Evolutionary conservation across 2,888 invertebrate species (phyloP).

Genomic region (Temnothorax unifasciatus): DNA sequence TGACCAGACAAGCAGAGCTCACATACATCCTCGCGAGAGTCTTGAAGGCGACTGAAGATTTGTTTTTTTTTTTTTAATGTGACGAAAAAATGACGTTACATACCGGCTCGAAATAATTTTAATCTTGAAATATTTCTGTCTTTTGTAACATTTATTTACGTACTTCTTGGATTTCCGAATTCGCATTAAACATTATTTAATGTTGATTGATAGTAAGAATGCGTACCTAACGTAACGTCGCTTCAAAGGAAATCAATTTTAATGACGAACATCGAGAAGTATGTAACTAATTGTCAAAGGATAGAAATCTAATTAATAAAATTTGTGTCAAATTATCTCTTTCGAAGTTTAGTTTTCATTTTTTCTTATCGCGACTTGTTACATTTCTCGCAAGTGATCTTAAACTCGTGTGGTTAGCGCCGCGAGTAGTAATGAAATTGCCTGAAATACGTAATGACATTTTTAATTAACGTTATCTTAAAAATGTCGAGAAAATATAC

Average conservation of each 20-base stretch:
- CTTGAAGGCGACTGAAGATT: neutral
- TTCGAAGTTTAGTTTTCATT: neutral
- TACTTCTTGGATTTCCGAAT: slow-evolving; percentile 23
- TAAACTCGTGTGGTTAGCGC: neutral
- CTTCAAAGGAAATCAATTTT: slow-evolving; percentile 5
- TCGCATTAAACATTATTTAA: neutral
- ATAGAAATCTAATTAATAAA: neutral
- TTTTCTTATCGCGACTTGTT: neutral
- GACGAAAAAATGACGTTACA: neutral
- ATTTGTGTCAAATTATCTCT: slow-evolving; percentile 20
- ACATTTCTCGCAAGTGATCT: slow-evolving; percentile 2
- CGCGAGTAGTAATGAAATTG: slow-evolving; percentile 2
- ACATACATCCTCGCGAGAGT: neutral
- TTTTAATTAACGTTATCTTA: slow-evolving; percentile 17
- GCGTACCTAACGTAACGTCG: neutral
- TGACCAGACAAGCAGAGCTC: neutral
- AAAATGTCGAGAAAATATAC: slow-evolving; percentile 17
- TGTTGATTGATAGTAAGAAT: neutral
- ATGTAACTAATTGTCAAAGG: slow-evolving; percentile 29
- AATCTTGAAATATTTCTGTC: neutral
- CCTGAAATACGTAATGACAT: slow-evolving; percentile 23
- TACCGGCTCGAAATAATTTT: neutral
- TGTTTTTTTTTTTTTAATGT: neutral
- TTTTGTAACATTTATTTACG: slow-evolving; percentile 31
- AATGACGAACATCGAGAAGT: slow-evolving; percentile 10